These are phyloP conservation scores for Drosophila lutescens DNA, from an alignment of 2,888 invertebrate species.

Conservation along the genomic window DNA sequence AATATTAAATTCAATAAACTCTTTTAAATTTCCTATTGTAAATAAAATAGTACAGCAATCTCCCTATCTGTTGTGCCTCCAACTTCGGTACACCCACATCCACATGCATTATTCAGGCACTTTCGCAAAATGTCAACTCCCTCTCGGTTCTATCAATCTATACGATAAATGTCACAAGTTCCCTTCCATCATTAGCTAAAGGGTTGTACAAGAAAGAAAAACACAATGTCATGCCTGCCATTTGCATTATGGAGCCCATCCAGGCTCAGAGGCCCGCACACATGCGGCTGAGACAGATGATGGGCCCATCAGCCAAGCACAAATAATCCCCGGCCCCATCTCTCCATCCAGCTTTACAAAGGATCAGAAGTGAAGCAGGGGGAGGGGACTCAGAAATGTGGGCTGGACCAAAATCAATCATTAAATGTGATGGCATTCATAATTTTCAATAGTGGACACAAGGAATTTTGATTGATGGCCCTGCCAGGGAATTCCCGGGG, in stretches of 20 bases:
- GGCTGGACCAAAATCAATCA: conserved; percentile 65
- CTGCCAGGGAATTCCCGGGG: conserved; percentile 36
- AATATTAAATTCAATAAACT: not conserved
- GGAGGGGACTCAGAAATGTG: conserved; percentile 39
- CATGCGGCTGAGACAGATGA: conserved; percentile 41
- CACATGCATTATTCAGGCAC: conserved; percentile 12
- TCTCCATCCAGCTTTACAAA: conserved; percentile 30
- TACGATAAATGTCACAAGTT: conserved; percentile 57
- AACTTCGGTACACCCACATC: not conserved
- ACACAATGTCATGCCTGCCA: conserved; percentile 71
- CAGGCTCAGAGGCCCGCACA: conserved; percentile 14
- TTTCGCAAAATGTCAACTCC: conserved; percentile 24
- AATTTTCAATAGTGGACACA: conserved; percentile 77
- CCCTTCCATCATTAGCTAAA: conserved; percentile 72
- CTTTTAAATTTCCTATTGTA: not conserved
- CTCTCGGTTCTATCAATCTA: conserved; percentile 11
- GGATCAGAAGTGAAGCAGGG: conserved; percentile 24
- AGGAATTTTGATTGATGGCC: conserved; percentile 66
- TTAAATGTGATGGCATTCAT: conserved; percentile 78
- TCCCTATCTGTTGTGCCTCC: not conserved
- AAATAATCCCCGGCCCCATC: conserved; percentile 19
- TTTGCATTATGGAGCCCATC: conserved; percentile 60
- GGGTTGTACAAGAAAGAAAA: conserved; percentile 72
- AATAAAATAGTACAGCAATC: no score
- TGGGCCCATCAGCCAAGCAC: conserved; percentile 41